phyloP scores from a whole-genome alignment of 2,888 invertebrate species.

The Pyrrhosoma nymphula region DNA sequence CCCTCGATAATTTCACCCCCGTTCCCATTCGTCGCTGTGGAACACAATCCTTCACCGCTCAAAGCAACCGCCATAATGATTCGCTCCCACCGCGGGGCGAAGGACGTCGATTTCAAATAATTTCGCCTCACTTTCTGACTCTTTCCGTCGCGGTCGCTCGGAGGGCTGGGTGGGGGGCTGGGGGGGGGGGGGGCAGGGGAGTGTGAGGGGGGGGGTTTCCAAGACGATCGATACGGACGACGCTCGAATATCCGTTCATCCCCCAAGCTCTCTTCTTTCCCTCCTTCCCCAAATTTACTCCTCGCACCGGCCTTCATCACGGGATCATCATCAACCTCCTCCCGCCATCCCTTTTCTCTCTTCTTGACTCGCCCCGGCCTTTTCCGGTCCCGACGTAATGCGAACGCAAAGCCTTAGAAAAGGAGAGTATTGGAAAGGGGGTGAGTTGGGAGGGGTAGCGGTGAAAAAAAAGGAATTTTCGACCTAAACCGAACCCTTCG shows the following conservation, averaged over 20 bases:
- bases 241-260: neutral
- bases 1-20: no score
- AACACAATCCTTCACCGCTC: neutral
- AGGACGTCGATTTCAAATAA: neutral
- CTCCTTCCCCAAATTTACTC: neutral
- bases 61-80: neutral
- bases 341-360: neutral
- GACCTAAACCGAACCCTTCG: neutral
- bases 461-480: neutral
- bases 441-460: neutral
- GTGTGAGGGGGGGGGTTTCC: neutral
- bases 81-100: neutral
- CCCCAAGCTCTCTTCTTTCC: neutral
- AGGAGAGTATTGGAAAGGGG: neutral
- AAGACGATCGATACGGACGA: neutral
- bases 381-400: slow-evolving; percentile 1
- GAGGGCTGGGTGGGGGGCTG: no score
- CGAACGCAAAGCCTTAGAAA: slow-evolving; percentile 54
- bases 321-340: slow-evolving; percentile 48
- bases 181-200: no score
- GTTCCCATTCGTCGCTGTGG: no score
- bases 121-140: slow-evolving; percentile 22
- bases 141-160: no score
- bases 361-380: neutral
- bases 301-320: slow-evolving; percentile 36